Base-by-base conservation (phyloP, 2,113 vertebrate species). In the Peucedramus taeniatus region DNA sequence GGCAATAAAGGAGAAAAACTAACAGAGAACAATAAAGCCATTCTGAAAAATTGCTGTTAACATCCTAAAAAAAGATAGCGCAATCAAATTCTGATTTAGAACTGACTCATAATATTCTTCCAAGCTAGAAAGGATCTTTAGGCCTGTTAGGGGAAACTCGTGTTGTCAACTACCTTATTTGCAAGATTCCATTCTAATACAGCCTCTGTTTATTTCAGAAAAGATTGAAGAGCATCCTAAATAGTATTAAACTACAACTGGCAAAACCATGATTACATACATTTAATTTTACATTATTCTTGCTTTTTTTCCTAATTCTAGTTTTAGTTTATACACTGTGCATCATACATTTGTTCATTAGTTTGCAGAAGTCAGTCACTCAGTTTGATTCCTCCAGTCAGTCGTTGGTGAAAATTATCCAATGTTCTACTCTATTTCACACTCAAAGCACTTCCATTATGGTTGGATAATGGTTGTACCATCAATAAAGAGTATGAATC, bases 371-470 rank as follows among this genome's bases (percentile, higher is more conserved):
- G 31, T 87, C 68, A 81, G 53, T 68, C 40, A 61, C n/a, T 95
- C 39, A 63, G 54, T 74, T 57, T 74, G 68, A 91, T 75, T 93
- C 85, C 37, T 83, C 79, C 39, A 88, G 83, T 81, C 87, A 81
- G 83, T 90, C 5, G 0, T 7, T 84, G 93, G 90, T 95, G 92
- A 81, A 97, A 95, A 95, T 96, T 94, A 96, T 81, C 89, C 93
- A 88, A 83, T 45, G 77, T 97, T 96, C 94, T 97, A 91, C 79
- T 96, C 89, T 95, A 69, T 97, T 97, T 97, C 96, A 96, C 91
- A 97, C 92, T 89, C 90, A 95, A 95, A 97, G 94, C 90, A 94
- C 95, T 97, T 96, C 96, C 96, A 97, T 98, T 97, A 97, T 97
- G 87, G 75, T 84, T 95, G 82, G 90, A 69, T 97, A 97, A 97